Evolutionary conservation across 2,888 invertebrate genomes (phyloP).

Genomic region (Odontocolon sp.): DNA sequence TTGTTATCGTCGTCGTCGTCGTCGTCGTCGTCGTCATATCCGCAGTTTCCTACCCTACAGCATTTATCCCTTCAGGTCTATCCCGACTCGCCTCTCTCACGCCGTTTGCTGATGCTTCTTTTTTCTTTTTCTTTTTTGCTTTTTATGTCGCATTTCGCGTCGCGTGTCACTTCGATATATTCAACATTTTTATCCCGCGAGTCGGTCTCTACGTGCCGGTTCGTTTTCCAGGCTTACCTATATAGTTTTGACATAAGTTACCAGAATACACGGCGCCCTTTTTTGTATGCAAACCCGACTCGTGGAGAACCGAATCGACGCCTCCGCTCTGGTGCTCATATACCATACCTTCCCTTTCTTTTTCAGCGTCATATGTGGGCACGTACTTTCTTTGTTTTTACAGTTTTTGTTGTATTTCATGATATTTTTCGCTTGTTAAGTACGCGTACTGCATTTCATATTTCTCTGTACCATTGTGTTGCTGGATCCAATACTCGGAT

Average conservation of each 20-base stretch:
- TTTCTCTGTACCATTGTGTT: too few relatives aligned
- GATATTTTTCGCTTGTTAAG: background rate
- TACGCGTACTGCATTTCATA: too few relatives aligned
- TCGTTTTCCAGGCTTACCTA: background rate
- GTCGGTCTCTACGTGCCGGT: constrained; percentile 26
- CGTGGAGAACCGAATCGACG: constrained; percentile 21
- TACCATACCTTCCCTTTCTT: constrained; percentile 1
- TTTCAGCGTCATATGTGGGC: background rate
- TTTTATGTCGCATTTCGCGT: constrained; percentile 55
- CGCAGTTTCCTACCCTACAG: constrained; percentile 9
- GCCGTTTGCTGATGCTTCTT: background rate
- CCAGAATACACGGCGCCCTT: constrained; percentile 11
- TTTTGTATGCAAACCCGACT: background rate
- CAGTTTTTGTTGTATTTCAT: background rate
- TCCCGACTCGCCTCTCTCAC: constrained; percentile 32
- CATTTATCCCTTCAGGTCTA: constrained; percentile 49
- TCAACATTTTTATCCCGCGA: constrained; percentile 58
- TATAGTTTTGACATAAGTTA: constrained; percentile 26
- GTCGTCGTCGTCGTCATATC: constrained; percentile 31
- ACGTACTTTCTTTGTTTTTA: background rate
- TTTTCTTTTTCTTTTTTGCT: constrained; percentile 17
- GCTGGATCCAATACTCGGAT: too few relatives aligned
- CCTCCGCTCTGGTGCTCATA: background rate
- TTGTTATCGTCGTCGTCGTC: constrained; percentile 33
- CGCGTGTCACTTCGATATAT: constrained; percentile 64